Evolutionary conservation across 1,140 invertebrate genomes (phyloP), one percentile per base, ranked within the genome.

Genomic region (Solen grandis): DNA sequence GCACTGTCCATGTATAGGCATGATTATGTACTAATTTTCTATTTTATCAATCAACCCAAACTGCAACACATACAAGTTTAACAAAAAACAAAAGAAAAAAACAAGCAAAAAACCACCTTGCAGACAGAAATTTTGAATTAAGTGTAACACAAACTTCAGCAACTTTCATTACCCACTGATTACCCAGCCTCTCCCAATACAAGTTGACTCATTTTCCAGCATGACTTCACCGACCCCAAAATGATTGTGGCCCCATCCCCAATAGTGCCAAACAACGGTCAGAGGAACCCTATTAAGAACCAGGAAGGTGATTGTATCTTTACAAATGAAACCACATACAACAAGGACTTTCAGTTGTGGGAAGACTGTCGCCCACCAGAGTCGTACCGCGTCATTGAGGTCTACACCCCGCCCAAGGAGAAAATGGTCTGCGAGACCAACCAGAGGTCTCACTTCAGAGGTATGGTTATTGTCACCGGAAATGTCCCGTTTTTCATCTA

Each of bases 361-460:
- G 35, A 25, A 3, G 33, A 70, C 14, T 52, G 38, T 14, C n/a
- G 10, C 4, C 55, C 65, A 5, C 27, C 55, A 16, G 55, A 69
- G 25, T 35, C 66, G 33, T 79, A 62, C 36, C 76, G 57, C n/a
- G 52, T 52, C 19, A 70, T 70, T 31, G 66, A 79, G 27, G 29
- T 70, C 19, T 79, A 79, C 38, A 50, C 60, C 27, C 76, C 76
- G 2, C 76, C 76, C 2, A 79, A 59, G 52, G 65, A 79, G 52
- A 79, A 70, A 25, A 79, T 79, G 76, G 57, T 70, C 4, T 79
- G 29, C 25, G 66, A 79, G 27, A 70, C 76, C 1, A 79, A 69
- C 54, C 54, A 79, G 8, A 54, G 66, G 36, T 59, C 65, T 3
- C 31, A 70, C 14, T 79, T 79, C 14, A 79, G 14, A 79, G 76